Base-by-base conservation (phyloP, 1,140 invertebrate genomes). In the Drosophila nigrodunni region DNA sequence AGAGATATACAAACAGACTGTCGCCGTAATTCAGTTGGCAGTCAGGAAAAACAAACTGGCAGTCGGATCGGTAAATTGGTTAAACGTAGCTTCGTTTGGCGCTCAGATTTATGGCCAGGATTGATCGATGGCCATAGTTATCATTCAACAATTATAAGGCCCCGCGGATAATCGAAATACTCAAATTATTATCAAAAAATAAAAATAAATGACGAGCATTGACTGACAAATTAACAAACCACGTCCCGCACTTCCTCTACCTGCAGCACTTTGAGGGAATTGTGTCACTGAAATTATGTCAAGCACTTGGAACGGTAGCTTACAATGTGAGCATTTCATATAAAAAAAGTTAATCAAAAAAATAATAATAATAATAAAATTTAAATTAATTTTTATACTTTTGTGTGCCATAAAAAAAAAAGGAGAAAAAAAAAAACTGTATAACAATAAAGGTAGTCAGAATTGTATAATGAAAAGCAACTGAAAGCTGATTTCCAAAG, bases 401-500 rank as follows among this genome's bases (percentile, higher is more conserved):
- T 71, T 60, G 54, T 57, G 58, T 35, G 50, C 13, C 43, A 47
- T 77, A 76, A 65, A 76, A 54, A 72, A 69, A 72, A 76, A 76
- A 71, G 10, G 2, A 75, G 18, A 44, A 59, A 35, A 25, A 60
- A 75, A 72, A 86, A 46, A 60, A 18, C 39, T 34, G 49, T 46
- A 59, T 52, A 65, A 47, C 50, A 62, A 82, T 71, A 85, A 60
- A 75, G 57, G 39, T 49, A 61, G 52, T 49, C 49, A 58, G 62
- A 72, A 74, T 75, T 64, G 60, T 75, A 78, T 66, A 87, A 82
- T 78, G 78, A 82, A 87, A 87, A 77, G 82, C 77, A 83, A 77
- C 85, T 69, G 85, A 89, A 88, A 88, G 85, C 74, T 74, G 85
- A 87, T 87, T 88, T 88, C 80, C 83, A 88, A 82, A 80, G 67